Evolutionary conservation across 1,140 invertebrate species (phyloP).

Genomic region (Drosophila nikananu): DNA sequence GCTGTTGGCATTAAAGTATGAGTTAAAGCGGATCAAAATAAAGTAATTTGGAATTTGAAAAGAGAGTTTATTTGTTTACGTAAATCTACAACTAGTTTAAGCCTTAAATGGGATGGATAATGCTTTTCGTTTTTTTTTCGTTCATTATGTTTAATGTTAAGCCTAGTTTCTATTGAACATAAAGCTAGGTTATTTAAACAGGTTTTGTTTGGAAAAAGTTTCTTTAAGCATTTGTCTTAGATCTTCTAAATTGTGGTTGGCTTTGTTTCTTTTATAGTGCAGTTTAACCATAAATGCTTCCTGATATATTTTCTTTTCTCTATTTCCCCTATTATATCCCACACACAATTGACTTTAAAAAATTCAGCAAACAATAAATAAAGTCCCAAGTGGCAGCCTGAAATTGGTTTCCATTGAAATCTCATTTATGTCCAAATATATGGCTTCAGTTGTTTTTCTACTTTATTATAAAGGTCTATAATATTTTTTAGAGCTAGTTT

Average conservation of each 20-base stretch:
- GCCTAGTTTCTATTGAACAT: too few species aligned
- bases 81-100: slow-evolving; percentile 5
- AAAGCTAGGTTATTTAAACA: background rate
- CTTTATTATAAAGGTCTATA: slow-evolving; percentile 4
- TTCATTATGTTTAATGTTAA: too few species aligned
- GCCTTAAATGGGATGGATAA: too few species aligned
- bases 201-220: background rate
- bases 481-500: slow-evolving; percentile 27
- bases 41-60: background rate
- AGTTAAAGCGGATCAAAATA: slow-evolving; percentile 9
- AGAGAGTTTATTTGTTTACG: background rate
- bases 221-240: background rate
- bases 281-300: slow-evolving; percentile 1
- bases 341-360: slow-evolving; percentile 6
- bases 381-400: slow-evolving; percentile 5
- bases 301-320: background rate
- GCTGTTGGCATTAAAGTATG: background rate
- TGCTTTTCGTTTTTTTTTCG: too few species aligned
- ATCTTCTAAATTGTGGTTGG: background rate
- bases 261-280: background rate
- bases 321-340: background rate
- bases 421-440: slow-evolving; percentile 8
- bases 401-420: slow-evolving; percentile 20
- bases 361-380: slow-evolving; percentile 24
- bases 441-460: background rate